Evolutionary conservation across 2,888 invertebrate genomes (phyloP), one percentile per base, ranked within the genome.

Genomic region (Papilio gigon): DNA sequence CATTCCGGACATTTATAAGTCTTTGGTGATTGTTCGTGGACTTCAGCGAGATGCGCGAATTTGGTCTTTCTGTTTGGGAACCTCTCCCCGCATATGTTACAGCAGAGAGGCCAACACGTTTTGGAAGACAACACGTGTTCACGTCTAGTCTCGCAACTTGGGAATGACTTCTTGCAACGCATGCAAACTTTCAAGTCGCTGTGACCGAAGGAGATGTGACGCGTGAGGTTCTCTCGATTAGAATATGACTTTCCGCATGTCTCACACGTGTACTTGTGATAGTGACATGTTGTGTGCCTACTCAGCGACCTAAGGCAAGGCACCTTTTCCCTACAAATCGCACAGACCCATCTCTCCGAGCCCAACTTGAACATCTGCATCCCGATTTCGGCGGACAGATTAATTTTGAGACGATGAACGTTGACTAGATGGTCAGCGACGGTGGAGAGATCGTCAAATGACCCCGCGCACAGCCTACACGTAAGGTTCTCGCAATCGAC

Each of bases 181-280:
- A 77, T 60, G 44, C 82, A 82, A n/a, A 77, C 74, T 65, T 77
- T 75, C 22, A 72, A 75, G 6, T 74, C 68, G 72, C 78, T 73
- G 72, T 78, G 76, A 60, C 80, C 74, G 60, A 73, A 78, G 62
- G 72, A 73, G 22, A 76, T 70, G 47, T 81, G 81, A 4, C 79
- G 76, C n/a, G 79, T 77, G 8, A 88, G 66, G 9, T 83, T 81
- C 0, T 80, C 75, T 1, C 76, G 74, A 1, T 82, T 81, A 0
- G 84, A 76, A 27, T 84, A 89, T 1, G 85, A 82, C 63, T 84
- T 87, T 0, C 87, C 88, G 50, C 89, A 89, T 2, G 80, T 79
- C 58, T 87, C 85, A 60, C 89, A 89, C 0, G 84, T 85, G 67
- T 79, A 84, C 42, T 84, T 83, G 8, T 78, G 78, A 67, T 80